Evolutionary conservation across 2,797 vertebrate genomes (phyloP), one percentile per base, ranked within the genome.

Genomic region (Siniperca obscura): DNA sequence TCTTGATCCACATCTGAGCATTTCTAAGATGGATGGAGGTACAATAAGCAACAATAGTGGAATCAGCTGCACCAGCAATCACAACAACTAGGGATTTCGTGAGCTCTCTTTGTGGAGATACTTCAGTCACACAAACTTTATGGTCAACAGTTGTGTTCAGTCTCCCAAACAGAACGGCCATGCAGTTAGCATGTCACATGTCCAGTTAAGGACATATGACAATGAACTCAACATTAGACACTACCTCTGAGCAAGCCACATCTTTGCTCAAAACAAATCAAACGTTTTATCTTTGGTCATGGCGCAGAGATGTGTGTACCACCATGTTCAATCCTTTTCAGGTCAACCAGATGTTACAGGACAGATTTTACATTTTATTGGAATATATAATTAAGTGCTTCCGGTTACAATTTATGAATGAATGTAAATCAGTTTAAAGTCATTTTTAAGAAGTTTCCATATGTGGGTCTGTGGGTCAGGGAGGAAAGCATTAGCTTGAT

Each of bases 51-150:
- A 38, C 27, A 69, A 53, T 74, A 78, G 55, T 62, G n/a, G 48
- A 67, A 61, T 73, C 78, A 88, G 81, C 81, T 83, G 48, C 46
- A 64, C 52, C 1, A 9, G 34, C 57, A 56, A 81, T 48, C 60
- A 76, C 70, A 71, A 40, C 53, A 34, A 48, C 4, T 42, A 67
- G 3, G 27, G 56, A 36, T 55, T 70, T 34, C 22, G 16, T 27
- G 36, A 7, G n/a, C n/a, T 42, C 4, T 40, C 13, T 25, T 27
- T 19, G 48, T 9, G 34, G 46, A 55, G 16, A 21, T 0, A 19
- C 16, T 36, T 50, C 34, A 59, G 42, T 56, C 50, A 46, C 27
- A 59, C 56, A 52, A 34, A 25, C 34, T 52, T 50, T 19, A 2
- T 30, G 21, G 13, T 55, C 34, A 44, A 44, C 3, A 3, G 21